phyloP scores from a whole-genome alignment of 2,888 invertebrate species.

The Diaprepes abbreviatus region DNA sequence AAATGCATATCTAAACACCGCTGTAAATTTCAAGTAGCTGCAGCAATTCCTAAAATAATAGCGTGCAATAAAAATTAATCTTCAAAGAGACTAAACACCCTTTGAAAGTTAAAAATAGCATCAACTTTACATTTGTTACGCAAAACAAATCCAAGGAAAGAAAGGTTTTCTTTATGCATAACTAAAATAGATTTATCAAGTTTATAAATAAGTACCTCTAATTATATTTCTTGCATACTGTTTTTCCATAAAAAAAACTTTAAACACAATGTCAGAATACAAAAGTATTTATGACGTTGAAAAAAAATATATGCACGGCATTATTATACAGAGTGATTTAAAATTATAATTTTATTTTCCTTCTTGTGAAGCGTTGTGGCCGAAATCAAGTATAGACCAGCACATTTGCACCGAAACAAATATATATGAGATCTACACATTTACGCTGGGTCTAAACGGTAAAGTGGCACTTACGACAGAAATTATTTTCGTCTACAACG shows the following conservation, averaged over 20 bases:
- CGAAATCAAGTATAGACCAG: too few relatives aligned
- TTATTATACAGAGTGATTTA: too few relatives aligned
- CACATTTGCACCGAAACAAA: too few relatives aligned
- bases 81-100: conserved; percentile 16
- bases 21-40: background rate
- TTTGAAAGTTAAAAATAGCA: conserved; percentile 29
- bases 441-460: too few relatives aligned
- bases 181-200: conserved; percentile 17
- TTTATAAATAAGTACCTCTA: conserved; percentile 6
- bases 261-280: background rate
- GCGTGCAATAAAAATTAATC: conserved; percentile 17
- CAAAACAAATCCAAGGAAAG: conserved; percentile 21
- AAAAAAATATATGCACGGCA: too few relatives aligned
- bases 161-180: conserved; percentile 18
- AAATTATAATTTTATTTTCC: too few relatives aligned
- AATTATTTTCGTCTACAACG: too few relatives aligned
- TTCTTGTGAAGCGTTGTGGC: too few relatives aligned
- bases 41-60: conserved; percentile 8
- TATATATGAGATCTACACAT: too few relatives aligned
- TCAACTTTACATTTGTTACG: conserved; percentile 15
- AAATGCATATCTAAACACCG: conserved; percentile 14
- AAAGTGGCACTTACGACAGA: too few relatives aligned
- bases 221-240: conserved; percentile 20
- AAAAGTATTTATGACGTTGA: background rate
- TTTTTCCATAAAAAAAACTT: conserved; percentile 14